Conservation (phyloP, 2,797 vertebrate species). For the Decapterus maruadsi region DNA sequence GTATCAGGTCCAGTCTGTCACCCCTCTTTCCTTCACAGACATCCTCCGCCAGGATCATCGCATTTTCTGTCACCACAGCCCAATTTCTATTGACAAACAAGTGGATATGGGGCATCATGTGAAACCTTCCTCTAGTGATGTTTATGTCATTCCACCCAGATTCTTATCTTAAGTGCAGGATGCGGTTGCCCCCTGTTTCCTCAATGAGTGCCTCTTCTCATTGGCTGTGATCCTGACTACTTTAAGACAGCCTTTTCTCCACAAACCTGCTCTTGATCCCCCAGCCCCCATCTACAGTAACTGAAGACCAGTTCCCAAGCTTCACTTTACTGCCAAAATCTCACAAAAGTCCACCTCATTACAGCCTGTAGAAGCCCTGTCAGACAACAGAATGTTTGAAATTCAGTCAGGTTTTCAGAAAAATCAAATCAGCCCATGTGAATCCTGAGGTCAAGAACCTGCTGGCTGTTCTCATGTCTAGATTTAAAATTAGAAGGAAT, state of each 20-base stretch:
- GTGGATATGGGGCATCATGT: neutral
- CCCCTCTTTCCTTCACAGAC: neutral
- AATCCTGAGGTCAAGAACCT: constrained; percentile 10
- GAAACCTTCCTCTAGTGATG: neutral
- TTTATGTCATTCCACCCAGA: neutral
- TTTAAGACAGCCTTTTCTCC: neutral
- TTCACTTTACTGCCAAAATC: neutral
- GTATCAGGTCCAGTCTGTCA: neutral
- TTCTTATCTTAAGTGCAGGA: neutral
- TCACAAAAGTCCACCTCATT: neutral
- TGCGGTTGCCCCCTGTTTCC: neutral
- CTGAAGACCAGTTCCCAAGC: neutral
- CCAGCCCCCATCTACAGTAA: neutral
- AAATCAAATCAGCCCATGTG: neutral
- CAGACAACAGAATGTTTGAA: neutral
- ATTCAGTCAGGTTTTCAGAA: neutral
- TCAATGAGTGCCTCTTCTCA: neutral
- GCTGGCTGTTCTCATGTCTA: neutral
- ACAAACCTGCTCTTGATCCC: neutral
- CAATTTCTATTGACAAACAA: neutral
- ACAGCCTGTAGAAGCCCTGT: neutral
- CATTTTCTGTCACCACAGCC: neutral
- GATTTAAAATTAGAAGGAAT: too few relatives aligned
- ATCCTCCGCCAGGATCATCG: neutral
- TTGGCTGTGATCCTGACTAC: neutral